Conservation (phyloP, 2,888 invertebrate species). For the Drosophila lacicola region DNA sequence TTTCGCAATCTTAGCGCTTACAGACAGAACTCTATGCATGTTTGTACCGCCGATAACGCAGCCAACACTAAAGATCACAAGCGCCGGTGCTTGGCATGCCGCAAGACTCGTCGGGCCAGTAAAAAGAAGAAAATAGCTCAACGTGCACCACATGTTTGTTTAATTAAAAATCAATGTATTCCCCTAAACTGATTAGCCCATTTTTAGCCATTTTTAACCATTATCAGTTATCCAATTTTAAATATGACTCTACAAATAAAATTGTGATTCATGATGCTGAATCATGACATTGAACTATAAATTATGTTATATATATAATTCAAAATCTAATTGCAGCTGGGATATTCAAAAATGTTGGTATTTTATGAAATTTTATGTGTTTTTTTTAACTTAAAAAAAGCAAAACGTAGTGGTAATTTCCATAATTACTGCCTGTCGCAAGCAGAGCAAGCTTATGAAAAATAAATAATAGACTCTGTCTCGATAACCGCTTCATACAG, state of each 20-base stretch:
- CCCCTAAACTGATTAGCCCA: slow-evolving; percentile 30
- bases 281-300: slow-evolving; percentile 8
- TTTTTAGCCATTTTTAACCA: slow-evolving; percentile 17
- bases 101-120: slow-evolving; percentile 8
- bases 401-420: background rate
- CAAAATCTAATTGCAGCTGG: background rate
- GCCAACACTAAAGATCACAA: slow-evolving; percentile 47
- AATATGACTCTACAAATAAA: slow-evolving; percentile 40
- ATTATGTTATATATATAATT: background rate
- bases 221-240: slow-evolving; percentile 45
- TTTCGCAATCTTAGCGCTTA: slow-evolving; percentile 35
- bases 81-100: slow-evolving; percentile 26
- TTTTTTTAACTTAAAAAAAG: slow-evolving; percentile 22
- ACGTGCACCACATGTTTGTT: slow-evolving; percentile 45
- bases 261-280: slow-evolving; percentile 40
- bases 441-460: slow-evolving; percentile 19
- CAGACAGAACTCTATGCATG: slow-evolving; percentile 25
- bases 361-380: background rate
- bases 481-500: background rate
- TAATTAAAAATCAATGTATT: slow-evolving; percentile 61
- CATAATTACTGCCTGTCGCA: background rate
- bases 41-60: slow-evolving; percentile 35
- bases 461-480: slow-evolving; percentile 4
- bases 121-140: slow-evolving; percentile 26
- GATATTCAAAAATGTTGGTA: background rate